phyloP scores from a whole-genome alignment of 2,113 vertebrate genomes.

The Xiphias gladius region DNA sequence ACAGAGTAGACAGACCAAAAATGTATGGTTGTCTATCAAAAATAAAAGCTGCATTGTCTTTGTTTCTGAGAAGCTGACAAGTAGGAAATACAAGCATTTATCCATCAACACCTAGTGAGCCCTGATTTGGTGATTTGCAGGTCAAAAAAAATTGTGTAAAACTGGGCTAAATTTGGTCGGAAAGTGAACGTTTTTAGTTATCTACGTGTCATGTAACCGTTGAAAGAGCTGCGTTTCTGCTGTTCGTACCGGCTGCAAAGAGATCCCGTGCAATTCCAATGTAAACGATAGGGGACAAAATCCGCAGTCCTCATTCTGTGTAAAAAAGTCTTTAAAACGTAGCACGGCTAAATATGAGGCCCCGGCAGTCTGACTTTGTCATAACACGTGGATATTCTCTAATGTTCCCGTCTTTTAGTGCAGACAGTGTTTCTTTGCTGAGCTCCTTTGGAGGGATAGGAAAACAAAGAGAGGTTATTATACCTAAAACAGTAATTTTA shows the following conservation, averaged over 20 bases:
- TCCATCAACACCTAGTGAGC: background rate
- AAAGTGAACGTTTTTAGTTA: background rate
- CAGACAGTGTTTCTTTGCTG: background rate
- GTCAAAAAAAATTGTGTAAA: background rate
- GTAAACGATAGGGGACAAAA: background rate
- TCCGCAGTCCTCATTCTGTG: background rate
- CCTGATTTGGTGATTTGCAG: background rate
- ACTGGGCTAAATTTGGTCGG: background rate
- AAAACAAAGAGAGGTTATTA: conserved; percentile 4
- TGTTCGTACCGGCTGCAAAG: background rate
- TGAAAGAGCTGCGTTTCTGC: background rate
- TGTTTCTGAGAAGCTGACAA: background rate
- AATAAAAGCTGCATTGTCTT: background rate
- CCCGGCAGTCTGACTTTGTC: background rate
- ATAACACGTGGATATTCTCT: background rate
- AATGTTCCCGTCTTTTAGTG: background rate
- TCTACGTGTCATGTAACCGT: background rate
- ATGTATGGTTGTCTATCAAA: background rate
- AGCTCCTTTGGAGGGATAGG: background rate
- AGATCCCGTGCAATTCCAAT: background rate
- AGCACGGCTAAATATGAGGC: background rate
- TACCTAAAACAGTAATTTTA: conserved; percentile 14
- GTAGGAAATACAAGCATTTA: background rate
- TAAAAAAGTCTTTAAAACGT: background rate
- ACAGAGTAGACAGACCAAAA: background rate